Base-by-base conservation (phyloP, 2,888 invertebrate genomes). In the Cremastinae sp. region DNA sequence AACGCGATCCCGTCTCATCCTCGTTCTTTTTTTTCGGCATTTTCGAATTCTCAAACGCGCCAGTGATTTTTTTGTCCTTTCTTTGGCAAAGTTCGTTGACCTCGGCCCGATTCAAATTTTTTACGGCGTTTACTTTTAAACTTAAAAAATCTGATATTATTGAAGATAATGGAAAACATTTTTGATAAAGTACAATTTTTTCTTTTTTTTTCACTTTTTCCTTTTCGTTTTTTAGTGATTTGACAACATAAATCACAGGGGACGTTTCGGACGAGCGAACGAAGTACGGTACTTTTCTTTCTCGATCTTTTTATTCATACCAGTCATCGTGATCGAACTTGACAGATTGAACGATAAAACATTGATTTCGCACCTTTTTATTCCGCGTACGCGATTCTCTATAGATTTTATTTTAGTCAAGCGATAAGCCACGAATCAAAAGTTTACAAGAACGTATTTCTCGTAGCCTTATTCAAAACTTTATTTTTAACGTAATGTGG, bases 11-110 rank as follows among this genome's bases (percentile, higher is more conserved):
- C 28, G 28, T 28, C 28, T 69, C 54, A 18, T 20, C 38, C 54
- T 12, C 53, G 69, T 14, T 12, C 8, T 54, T 28, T 54, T 54
- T 34, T 69, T 64, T 56, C 41, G 14, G 69, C 34, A 69, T 41
- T 51, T 41, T 69, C 41, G 49, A 69, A 69, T 59, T 59, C 59
- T 59, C 59, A 56, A 69, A 41, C 49, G 51, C 18, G 59, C 8
- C 51, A 51, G 28, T 38, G 54, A 59, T 59, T 69, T 68, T 69
- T 59, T 51, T n/a, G 18, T 28, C 28, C 28, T 3, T 28, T 28
- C 28, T 5, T 28, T 5, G n/a, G 20, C 22, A 28, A 47, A 28
- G 69, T 69, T 69, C 69, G 28, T 59, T 51, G 69, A 69, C 49
- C 69, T 28, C 9, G 2, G 9, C 7, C 12, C 16, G 34, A n/a